These are phyloP conservation scores for Anolis sagrei DNA, from an alignment of 2,113 vertebrate species.

Conservation along the genomic window DNA sequence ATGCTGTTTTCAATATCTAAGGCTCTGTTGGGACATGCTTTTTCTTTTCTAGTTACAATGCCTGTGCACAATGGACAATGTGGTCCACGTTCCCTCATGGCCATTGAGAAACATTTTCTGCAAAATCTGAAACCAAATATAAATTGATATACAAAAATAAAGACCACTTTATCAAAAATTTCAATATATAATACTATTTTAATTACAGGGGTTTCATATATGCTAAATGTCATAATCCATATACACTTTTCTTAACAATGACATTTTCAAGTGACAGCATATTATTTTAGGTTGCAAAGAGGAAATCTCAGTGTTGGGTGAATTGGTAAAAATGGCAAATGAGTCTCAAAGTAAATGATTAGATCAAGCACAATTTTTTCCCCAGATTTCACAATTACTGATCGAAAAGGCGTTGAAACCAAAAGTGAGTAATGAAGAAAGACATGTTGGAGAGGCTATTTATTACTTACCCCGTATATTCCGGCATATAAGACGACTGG, in stretches of 20 bases:
- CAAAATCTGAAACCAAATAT: conserved; percentile 79
- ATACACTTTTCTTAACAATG: not conserved
- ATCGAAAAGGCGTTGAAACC: not conserved
- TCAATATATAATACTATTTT: not conserved
- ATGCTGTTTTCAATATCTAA: conserved; percentile 81
- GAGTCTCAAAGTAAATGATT: not conserved
- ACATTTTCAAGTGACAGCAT: not conserved
- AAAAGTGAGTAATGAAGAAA: not conserved
- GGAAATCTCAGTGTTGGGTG: not conserved
- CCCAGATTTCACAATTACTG: not conserved
- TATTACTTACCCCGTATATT: too few species aligned
- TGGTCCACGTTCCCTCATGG: conserved; percentile 80
- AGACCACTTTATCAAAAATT: not conserved
- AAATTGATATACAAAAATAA: not conserved
- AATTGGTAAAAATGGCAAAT: not conserved
- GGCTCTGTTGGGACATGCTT: conserved; percentile 79
- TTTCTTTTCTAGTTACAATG: conserved; percentile 76
- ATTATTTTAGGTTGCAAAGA: not conserved
- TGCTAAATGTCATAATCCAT: not conserved
- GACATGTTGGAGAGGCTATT: not conserved
- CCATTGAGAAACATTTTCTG: conserved; percentile 84
- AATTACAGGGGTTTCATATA: not conserved
- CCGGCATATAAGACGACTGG: too few species aligned
- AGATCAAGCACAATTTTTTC: not conserved
- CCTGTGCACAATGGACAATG: conserved; percentile 85